These are phyloP conservation scores for Bucorvus abyssinicus DNA, from an alignment of 2,797 vertebrate genomes.

Conservation along the genomic window DNA sequence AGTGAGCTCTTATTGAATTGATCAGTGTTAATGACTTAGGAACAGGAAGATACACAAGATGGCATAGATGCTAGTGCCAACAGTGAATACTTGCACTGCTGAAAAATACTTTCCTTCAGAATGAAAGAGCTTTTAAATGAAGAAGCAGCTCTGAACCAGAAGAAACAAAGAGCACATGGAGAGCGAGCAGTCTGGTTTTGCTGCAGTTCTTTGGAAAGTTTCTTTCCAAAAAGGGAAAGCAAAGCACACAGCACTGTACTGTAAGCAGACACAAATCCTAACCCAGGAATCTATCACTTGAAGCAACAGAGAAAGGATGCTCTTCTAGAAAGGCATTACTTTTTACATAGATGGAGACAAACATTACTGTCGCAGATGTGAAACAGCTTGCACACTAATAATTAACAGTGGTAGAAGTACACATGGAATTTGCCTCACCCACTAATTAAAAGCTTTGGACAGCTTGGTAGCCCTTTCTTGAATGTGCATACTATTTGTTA, in stretches of 20 bases:
- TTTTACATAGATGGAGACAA: neutral
- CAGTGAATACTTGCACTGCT: neutral
- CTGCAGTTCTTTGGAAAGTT: constrained; percentile 29
- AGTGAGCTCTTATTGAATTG: neutral
- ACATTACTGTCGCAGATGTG: neutral
- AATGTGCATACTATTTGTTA: neutral
- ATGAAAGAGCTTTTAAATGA: neutral
- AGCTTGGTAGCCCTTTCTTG: neutral
- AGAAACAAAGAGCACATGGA: neutral
- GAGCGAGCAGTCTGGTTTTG: neutral
- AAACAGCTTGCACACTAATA: neutral
- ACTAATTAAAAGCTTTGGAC: neutral
- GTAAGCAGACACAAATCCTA: neutral
- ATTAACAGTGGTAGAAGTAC: neutral
- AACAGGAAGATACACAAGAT: neutral
- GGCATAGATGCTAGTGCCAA: neutral
- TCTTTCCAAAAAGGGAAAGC: neutral
- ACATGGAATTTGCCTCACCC: neutral
- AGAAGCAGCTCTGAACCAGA: neutral
- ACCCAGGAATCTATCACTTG: neutral
- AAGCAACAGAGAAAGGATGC: neutral
- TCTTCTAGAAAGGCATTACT: neutral
- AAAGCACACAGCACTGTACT: neutral
- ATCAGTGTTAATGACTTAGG: neutral
- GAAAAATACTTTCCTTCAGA: neutral